Conservation (phyloP, 2,888 invertebrate genomes). For the Apamea crenata region DNA sequence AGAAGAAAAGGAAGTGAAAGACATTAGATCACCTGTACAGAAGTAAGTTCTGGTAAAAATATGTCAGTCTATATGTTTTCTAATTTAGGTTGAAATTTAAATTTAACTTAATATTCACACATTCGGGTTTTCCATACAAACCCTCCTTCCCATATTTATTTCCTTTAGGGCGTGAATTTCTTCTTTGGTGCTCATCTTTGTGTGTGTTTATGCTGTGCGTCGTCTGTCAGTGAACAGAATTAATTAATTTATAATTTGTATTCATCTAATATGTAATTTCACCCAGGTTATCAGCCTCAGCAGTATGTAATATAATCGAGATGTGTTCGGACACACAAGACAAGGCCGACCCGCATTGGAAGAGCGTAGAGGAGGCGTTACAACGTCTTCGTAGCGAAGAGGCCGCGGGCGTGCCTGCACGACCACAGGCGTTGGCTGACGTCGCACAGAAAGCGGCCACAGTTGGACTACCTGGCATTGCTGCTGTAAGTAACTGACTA, state of each 20-base stretch:
- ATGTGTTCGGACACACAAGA: slow-evolving; percentile 79
- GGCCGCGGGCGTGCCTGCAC: slow-evolving; percentile 78
- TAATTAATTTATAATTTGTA: too few relatives aligned
- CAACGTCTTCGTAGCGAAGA: slow-evolving; percentile 73
- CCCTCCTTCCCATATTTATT: too few relatives aligned
- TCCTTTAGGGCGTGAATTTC: too few relatives aligned
- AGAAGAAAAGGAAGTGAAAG: slow-evolving; percentile 72
- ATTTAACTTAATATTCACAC: too few relatives aligned
- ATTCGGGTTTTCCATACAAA: background rate
- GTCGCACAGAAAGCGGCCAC: slow-evolving; percentile 78
- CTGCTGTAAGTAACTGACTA: slow-evolving; percentile 77
- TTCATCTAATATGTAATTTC: background rate
- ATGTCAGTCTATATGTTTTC: background rate
- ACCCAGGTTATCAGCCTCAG: slow-evolving; percentile 82
- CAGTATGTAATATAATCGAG: slow-evolving; percentile 80
- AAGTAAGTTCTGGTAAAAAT: slow-evolving; percentile 72
- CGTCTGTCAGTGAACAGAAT: background rate
- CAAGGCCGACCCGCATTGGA: slow-evolving; percentile 77
- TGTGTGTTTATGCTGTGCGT: background rate
- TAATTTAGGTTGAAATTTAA: too few relatives aligned
- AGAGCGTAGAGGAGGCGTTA: slow-evolving; percentile 73
- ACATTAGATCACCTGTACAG: slow-evolving; percentile 79
- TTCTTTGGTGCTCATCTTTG: too few relatives aligned
- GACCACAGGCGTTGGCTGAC: slow-evolving; percentile 73
- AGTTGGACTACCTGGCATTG: slow-evolving; percentile 77